phyloP scores from a whole-genome alignment of 2,113 vertebrate species.

The Gadus macrocephalus region DNA sequence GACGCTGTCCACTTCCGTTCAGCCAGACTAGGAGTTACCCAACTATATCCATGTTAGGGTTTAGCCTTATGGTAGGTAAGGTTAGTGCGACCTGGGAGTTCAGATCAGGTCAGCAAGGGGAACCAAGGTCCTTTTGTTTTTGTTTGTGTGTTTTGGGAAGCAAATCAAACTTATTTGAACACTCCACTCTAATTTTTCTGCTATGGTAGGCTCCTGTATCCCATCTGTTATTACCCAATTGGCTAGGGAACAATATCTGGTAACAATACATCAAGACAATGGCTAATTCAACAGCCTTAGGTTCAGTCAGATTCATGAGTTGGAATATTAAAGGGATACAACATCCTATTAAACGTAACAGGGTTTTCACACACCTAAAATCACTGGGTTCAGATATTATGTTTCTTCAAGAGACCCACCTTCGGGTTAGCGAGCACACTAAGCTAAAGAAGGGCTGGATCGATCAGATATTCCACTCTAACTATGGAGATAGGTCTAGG shows the following conservation, averaged over 20 bases:
- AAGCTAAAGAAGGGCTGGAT: too few species aligned
- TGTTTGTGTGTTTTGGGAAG: too few species aligned
- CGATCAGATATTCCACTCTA: too few species aligned
- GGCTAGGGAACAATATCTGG: neutral
- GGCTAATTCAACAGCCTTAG: neutral
- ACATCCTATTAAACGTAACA: neutral
- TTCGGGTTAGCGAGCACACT: too few species aligned
- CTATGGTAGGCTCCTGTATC: neutral
- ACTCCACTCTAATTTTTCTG: neutral
- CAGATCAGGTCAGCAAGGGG: too few species aligned
- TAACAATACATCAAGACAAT: neutral
- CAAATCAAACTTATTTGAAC: too few species aligned
- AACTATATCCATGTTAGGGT: neutral
- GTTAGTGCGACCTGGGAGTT: slow-evolving; percentile 1
- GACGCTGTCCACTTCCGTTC: too few species aligned
- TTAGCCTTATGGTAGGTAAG: neutral
- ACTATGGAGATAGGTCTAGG: too few species aligned
- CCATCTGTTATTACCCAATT: neutral
- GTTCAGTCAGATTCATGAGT: slow-evolving; percentile 1
- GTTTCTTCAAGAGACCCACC: slow-evolving; percentile 14
- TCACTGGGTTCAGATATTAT: slow-evolving; percentile 9
- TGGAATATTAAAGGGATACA: slow-evolving; percentile 7
- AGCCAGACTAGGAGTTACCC: too few species aligned
- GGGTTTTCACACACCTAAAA: slow-evolving; percentile 7
- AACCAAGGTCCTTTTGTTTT: too few species aligned